Base-by-base conservation (phyloP, 2,797 vertebrate species). In the Cossypha dichroa region DNA sequence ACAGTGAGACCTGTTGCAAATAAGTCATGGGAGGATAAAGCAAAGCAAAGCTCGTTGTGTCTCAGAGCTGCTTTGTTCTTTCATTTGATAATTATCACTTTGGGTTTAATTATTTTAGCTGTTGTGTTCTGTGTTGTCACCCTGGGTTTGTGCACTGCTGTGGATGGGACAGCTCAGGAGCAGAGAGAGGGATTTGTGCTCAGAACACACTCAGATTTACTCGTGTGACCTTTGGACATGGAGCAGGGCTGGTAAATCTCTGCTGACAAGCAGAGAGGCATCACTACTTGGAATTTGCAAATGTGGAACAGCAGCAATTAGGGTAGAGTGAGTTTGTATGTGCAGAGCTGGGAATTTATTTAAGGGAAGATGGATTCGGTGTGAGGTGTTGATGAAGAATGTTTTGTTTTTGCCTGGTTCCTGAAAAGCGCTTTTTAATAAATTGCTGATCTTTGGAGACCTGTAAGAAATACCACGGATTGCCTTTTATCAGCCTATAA, bases 401-500 rank as follows among this genome's bases (percentile, higher is more conserved):
- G 1, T 52, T 83, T 64, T 66, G 48, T 1, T 82, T 85, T 85
- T n/a, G 40, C 85, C 72, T 14, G 3, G 89, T 95, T 96, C 84
- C 83, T 83, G 80, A 84, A 94, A 95, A 97, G 85, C 59, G 1
- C 79, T 84, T 90, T 92, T 83, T 94, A 96, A 96, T 97, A 96
- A 97, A 96, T 94, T 80, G 83, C 46, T 96, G 80, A 70, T 93
- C 93, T 96, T 92, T 41, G 36, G 95, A 93, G 94, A 67, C 89
- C 77, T 88, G 89, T 95, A 92, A 96, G 94, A 94, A 94, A 66
- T 77, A 92, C 80, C 93, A 28, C 1, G 11, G 88, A 68, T 96
- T 95, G 95, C 88, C 88, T 95, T 94, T 94, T 96, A 92, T 95
- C 95, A 95, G 81, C 54, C 87, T 79, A 11, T 94, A 95, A 96